A percentile compares a stretch with the other conserved stretches of the same genome.
phyloP scores from a whole-genome alignment of 35 echinoderm and acorn worm species.

The Eucidaris tribuloides region DNA sequence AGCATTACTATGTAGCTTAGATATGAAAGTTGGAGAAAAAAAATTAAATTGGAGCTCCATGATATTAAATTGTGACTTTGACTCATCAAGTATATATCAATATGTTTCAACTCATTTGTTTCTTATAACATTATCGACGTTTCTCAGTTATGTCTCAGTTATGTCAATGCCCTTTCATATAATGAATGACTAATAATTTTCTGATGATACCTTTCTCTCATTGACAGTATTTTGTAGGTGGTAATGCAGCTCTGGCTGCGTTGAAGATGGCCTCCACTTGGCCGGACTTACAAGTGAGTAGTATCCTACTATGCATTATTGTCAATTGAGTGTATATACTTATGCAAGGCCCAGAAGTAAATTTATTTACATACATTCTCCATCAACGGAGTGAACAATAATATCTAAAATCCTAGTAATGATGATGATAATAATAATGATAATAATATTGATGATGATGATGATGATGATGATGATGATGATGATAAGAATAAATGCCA shows the following conservation, averaged over 20 bases:
- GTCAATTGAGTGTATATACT: not conserved
- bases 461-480: no score
- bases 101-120: not conserved
- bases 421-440: not conserved
- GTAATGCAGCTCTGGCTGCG: slow-evolving; percentile 84
- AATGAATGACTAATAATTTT: not conserved
- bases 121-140: not conserved
- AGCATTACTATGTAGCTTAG: no score
- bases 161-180: not conserved
- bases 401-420: not conserved
- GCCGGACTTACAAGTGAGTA: slow-evolving; percentile 62
- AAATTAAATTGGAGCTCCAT: no score
- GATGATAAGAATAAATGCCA: no score
- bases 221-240: slow-evolving; percentile 87
- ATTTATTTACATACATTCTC: not conserved
- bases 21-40: no score
- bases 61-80: not conserved
- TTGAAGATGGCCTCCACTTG: slow-evolving; percentile 66
- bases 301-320: not conserved
- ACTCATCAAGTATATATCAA: not conserved
- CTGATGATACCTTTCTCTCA: not conserved
- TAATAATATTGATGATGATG: not conserved
- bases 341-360: not conserved
- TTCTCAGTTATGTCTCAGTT: not conserved
- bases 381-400: not conserved